These are phyloP conservation scores for Acleris sparsana DNA, from an alignment of 2,888 invertebrate genomes.

Conservation along the genomic window DNA sequence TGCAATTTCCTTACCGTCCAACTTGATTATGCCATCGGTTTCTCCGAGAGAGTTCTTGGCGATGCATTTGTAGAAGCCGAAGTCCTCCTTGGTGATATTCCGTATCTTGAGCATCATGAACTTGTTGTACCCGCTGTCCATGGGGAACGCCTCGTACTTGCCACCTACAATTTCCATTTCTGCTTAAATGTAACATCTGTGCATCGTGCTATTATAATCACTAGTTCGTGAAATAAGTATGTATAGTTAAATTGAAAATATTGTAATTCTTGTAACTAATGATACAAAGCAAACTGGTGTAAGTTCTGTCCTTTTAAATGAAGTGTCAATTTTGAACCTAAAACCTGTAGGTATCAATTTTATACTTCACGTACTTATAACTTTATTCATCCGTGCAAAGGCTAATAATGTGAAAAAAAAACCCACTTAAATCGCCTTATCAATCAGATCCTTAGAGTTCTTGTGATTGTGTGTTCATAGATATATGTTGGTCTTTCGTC, in stretches of 20 bases:
- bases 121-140: conserved; percentile 95
- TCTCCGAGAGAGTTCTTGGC: conserved; percentile 96
- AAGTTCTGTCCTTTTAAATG: no score
- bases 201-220: conserved; percentile 30
- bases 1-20: conserved; percentile 87
- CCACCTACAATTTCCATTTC: conserved; percentile 91
- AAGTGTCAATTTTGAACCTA: no score
- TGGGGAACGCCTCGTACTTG: conserved; percentile 94
- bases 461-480: no score
- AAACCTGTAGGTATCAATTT: no score
- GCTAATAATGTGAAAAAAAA: no score
- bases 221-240: conserved; percentile 4
- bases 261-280: no score
- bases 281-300: no score
- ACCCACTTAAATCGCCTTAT: no score
- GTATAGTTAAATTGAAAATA: background rate
- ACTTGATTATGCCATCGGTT: conserved; percentile 94
- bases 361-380: no score
- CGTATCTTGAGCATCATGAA: conserved; percentile 96
- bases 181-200: conserved; percentile 81
- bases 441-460: no score
- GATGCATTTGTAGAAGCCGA: conserved; percentile 95
- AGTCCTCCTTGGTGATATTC: conserved; percentile 91
- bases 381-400: no score
- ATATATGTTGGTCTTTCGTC: no score